A percentile compares a stretch with the other conserved stretches of the same genome.
Conservation (phyloP, 2,797 vertebrate genomes). For the Periophthalmus magnuspinnatus region DNA sequence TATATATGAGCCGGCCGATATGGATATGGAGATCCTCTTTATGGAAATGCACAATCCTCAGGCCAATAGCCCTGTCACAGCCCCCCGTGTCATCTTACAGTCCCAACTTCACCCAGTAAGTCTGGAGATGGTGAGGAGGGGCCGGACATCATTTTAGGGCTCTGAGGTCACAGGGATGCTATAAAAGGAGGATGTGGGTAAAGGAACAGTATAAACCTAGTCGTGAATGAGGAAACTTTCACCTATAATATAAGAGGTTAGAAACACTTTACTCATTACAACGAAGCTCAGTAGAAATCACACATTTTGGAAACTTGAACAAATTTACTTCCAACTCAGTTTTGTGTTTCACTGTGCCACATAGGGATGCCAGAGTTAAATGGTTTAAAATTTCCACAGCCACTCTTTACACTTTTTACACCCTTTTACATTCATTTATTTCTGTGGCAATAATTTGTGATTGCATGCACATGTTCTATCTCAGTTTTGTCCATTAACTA, state of each 20-base stretch:
- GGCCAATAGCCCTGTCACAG: slow-evolving; percentile 70
- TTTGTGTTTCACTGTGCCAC: not conserved
- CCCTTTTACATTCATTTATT: too few relatives aligned
- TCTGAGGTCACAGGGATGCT: slow-evolving; percentile 15
- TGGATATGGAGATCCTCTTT: slow-evolving; percentile 70
- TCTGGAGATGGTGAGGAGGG: slow-evolving; percentile 54
- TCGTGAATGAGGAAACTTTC: slow-evolving; percentile 3
- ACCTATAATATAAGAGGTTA: not conserved
- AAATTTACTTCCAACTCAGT: too few relatives aligned
- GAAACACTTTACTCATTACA: not conserved
- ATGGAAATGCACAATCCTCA: slow-evolving; percentile 73
- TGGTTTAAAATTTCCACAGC: not conserved
- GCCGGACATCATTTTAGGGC: slow-evolving; percentile 44
- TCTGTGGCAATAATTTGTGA: not conserved
- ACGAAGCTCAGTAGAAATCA: not conserved
- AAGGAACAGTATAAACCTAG: slow-evolving; percentile 26
- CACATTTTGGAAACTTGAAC: not conserved
- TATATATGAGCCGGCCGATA: slow-evolving; percentile 62
- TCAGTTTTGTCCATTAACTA: not conserved
- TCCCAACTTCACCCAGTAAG: slow-evolving; percentile 37
- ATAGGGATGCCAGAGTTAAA: not conserved
- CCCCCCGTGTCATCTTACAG: slow-evolving; percentile 66
- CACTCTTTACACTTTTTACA: too few relatives aligned
- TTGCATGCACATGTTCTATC: not conserved
- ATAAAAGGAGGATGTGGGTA: slow-evolving; percentile 42